Evolutionary conservation across 2,888 invertebrate species (phyloP), one percentile per base, ranked within the genome.

Genomic region (Platycheirus rosarum): DNA sequence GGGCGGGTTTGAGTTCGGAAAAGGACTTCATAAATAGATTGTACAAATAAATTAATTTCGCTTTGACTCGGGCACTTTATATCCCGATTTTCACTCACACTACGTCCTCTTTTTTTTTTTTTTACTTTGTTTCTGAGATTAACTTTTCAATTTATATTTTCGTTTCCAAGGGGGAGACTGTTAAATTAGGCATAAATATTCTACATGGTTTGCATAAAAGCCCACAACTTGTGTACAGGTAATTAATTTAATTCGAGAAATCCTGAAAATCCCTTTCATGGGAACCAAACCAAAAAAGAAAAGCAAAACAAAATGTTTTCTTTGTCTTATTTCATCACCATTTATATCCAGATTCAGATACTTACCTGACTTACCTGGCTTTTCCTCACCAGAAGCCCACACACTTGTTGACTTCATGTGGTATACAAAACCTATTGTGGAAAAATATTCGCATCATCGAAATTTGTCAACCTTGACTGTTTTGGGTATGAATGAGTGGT

Each of bases 11-110:
- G 51, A 29, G 51, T 51, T 57, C 9, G 49, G n/a, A 42, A 60
- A 71, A 23, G 42, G 44, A 71, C 51, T 62, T 29, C 42, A 71
- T 71, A 71, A 71, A 71, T 62, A 71, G 51, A 62, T 71, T 71
- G 40, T 48, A 70, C 60, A 71, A 62, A 71, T 62, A 71, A 71
- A 71, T 71, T 62, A 62, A 71, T 71, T 71, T 35, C 26, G 1
- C 42, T 71, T 62, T 62, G 42, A 71, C 42, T 23, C 7, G 13
- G 44, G 18, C 14, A 48, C 32, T 44, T 60, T 60, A 44, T 60
- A 32, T 60, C 20, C 3, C 18, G 9, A 11, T 42, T 60, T 60
- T 42, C 49, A 18, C 40, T 48, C 40, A 29, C 49, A 42, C 18
- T 49, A 60, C 32, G 13, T 69, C 18, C 5, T 55, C 3, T 26